phyloP scores from a whole-genome alignment of 2,888 invertebrate species.

The Dasypogon diadema region DNA sequence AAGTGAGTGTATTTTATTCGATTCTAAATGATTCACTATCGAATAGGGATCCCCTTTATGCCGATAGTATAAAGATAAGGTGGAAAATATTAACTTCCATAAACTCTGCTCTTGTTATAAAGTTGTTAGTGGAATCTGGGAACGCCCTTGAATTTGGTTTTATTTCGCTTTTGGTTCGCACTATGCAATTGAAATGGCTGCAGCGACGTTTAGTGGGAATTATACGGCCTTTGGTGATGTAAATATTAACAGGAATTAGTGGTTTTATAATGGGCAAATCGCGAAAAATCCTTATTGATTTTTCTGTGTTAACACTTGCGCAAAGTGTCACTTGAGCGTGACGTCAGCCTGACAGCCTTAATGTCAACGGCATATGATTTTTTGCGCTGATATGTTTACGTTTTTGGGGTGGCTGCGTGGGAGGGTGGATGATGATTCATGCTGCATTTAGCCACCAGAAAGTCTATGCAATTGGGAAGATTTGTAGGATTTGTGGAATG shows the following conservation, averaged over 20 bases:
- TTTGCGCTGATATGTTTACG: not conserved
- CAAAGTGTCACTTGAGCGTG: slow-evolving; percentile 36
- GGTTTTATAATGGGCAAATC: slow-evolving; percentile 1
- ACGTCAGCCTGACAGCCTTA: slow-evolving; percentile 49
- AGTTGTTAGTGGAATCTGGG: no score
- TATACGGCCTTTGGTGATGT: not conserved
- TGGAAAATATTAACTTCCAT: not conserved
- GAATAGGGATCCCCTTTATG: no score
- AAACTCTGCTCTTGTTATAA: no score
- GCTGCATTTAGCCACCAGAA: no score
- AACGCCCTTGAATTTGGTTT: not conserved
- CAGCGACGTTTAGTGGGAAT: not conserved
- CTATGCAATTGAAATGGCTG: not conserved
- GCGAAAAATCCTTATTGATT: slow-evolving; percentile 56
- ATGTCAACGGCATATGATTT: not conserved
- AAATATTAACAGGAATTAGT: not conserved
- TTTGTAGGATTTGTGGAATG: no score
- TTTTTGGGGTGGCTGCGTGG: not conserved
- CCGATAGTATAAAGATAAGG: no score
- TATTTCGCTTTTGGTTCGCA: not conserved
- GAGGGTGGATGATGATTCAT: no score
- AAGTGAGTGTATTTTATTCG: slow-evolving; percentile 75
- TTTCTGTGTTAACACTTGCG: slow-evolving; percentile 57
- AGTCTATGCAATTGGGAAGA: no score
- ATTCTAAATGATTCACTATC: not conserved